A percentile compares a stretch with the other conserved stretches of the same genome.
These are phyloP conservation scores for Drosophila subsilvestris DNA, from an alignment of 2,888 invertebrate species.

Conservation along the genomic window DNA sequence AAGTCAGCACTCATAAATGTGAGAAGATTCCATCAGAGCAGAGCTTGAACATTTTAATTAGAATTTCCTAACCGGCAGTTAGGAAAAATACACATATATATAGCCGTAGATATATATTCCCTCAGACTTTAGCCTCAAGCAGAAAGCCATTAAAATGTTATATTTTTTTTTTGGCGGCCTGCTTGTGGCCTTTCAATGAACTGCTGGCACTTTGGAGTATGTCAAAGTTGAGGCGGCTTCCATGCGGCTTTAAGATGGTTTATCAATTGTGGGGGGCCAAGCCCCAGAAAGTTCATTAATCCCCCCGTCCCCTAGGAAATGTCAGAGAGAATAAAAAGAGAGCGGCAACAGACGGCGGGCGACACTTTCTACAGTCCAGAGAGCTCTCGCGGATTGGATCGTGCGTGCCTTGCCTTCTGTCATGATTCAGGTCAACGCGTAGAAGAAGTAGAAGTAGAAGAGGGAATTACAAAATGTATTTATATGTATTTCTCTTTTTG, in stretches of 20 bases:
- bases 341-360: slow-evolving; percentile 39
- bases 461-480: slow-evolving; percentile 25
- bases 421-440: slow-evolving; percentile 56
- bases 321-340: slow-evolving; percentile 36
- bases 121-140: neutral
- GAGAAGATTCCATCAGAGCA: slow-evolving; percentile 30
- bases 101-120: neutral
- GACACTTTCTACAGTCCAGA: slow-evolving; percentile 60
- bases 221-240: slow-evolving; percentile 53
- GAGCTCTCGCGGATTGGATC: slow-evolving; percentile 22
- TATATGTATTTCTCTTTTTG: slow-evolving; percentile 46
- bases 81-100: neutral
- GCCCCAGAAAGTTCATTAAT: slow-evolving; percentile 6
- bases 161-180: neutral
- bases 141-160: slow-evolving; percentile 9
- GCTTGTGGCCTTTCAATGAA: slow-evolving; percentile 51
- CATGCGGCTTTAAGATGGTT: slow-evolving; percentile 4
- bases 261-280: slow-evolving; percentile 10
- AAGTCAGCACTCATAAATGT: slow-evolving; percentile 24
- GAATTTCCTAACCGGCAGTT: slow-evolving; percentile 7
- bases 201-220: slow-evolving; percentile 51
- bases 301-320: neutral
- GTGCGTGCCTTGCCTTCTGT: slow-evolving; percentile 50
- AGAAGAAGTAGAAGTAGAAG: slow-evolving; percentile 11
- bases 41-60: slow-evolving; percentile 29